Percentiles rank a stretch among this genome's conserved stretches.
These are phyloP conservation scores for Florisuga fusca DNA, from an alignment of 2,797 vertebrate species.

Conservation along the genomic window DNA sequence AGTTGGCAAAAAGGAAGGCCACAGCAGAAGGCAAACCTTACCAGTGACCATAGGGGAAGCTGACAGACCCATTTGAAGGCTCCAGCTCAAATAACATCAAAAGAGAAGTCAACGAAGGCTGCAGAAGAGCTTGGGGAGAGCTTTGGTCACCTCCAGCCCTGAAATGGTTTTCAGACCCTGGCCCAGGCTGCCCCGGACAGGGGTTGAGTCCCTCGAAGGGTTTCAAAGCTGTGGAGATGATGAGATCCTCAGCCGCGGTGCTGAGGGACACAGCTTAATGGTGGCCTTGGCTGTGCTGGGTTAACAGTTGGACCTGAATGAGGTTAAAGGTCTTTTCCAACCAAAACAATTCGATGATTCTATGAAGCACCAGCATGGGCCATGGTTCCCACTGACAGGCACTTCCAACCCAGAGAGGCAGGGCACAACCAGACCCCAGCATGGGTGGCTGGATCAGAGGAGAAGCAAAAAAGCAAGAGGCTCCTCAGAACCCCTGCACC, in stretches of 20 bases:
- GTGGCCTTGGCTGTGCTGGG: too few species aligned
- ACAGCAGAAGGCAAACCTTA: neutral
- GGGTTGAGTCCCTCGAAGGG: too few species aligned
- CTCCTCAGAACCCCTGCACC: neutral
- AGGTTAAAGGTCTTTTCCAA: too few species aligned
- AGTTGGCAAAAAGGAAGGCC: neutral
- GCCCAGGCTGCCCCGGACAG: too few species aligned
- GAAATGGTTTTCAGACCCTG: too few species aligned
- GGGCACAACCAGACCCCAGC: neutral
- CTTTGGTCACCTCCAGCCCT: neutral
- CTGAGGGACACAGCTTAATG: too few species aligned
- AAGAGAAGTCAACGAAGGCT: neutral
- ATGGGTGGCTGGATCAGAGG: accelerated
- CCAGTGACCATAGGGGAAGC: accelerated
- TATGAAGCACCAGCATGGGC: accelerated
- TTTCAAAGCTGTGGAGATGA: too few species aligned
- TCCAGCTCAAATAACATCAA: neutral
- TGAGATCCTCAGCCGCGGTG: too few species aligned
- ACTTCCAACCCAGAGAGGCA: accelerated
- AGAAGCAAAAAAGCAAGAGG: neutral
- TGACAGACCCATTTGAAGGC: neutral
- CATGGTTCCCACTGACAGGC: accelerated
- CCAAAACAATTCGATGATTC: too few species aligned
- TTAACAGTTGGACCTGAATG: too few species aligned
- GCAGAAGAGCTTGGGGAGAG: neutral